A percentile compares a stretch with the other conserved stretches of the same genome.
Evolutionary conservation across 1,140 invertebrate species (phyloP).

Genomic region (Dendroctonus ponderosae): DNA sequence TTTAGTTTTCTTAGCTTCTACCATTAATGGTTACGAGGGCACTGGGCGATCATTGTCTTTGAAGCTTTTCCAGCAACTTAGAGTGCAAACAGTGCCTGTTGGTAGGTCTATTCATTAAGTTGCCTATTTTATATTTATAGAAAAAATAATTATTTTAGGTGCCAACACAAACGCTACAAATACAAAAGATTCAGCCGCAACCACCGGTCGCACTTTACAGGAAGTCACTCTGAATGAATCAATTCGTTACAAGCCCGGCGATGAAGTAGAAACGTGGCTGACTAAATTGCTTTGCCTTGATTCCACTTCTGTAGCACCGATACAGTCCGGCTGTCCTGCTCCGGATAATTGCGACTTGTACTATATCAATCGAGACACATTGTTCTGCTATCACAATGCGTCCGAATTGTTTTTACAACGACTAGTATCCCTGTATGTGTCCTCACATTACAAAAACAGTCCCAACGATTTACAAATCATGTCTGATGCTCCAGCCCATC

Average conservation of each 20-base stretch:
- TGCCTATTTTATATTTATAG: neutral
- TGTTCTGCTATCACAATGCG: conserved; percentile 96
- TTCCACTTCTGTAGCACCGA: conserved; percentile 63
- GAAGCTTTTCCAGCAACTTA: conserved; percentile 90
- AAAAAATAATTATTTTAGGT: conserved; percentile 31
- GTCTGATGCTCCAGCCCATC: conserved; percentile 97
- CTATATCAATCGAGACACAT: conserved; percentile 88
- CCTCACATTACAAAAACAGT: conserved; percentile 99
- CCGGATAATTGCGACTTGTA: conserved; percentile 89
- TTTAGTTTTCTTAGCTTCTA: conserved; percentile 94
- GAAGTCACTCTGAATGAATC: conserved; percentile 86
- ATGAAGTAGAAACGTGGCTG: conserved; percentile 90
- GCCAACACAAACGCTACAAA: conserved; percentile 52
- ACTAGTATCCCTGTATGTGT: conserved; percentile 89
- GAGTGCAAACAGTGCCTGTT: conserved; percentile 59
- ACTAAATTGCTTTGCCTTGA: conserved; percentile 91
- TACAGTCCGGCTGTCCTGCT: conserved; percentile 78
- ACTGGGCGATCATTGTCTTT: conserved; percentile 94
- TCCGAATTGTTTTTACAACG: conserved; percentile 93
- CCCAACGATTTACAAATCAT: conserved; percentile 99
- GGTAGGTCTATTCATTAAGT: conserved; percentile 1
- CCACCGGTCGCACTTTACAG: conserved; percentile 54
- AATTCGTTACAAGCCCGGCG: conserved; percentile 88
- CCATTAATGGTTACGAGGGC: conserved; percentile 98
- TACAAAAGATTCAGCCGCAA: conserved; percentile 51